These are phyloP conservation scores for Aporophyla nigra DNA, from an alignment of 2,888 invertebrate genomes.

Conservation along the genomic window DNA sequence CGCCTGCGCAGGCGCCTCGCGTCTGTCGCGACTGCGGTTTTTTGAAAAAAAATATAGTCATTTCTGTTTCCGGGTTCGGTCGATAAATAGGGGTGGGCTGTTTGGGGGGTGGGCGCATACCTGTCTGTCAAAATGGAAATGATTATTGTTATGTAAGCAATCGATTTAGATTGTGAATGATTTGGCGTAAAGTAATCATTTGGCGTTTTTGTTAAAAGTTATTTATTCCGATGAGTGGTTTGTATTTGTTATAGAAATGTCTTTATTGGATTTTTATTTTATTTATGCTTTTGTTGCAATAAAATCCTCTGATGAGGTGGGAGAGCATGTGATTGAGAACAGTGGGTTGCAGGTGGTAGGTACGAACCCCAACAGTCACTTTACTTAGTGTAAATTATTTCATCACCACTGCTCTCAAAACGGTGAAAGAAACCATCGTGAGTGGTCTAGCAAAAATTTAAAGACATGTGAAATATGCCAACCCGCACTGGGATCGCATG, in stretches of 20 bases:
- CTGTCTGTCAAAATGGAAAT: constrained; percentile 68
- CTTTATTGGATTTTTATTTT: constrained; percentile 9
- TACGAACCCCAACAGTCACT: too few species aligned
- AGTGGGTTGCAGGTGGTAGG: too few species aligned
- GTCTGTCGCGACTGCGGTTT: constrained; percentile 82
- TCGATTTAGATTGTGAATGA: constrained; percentile 67
- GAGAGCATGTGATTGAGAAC: too few species aligned
- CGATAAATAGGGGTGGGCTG: constrained; percentile 69
- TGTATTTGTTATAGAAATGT: constrained; percentile 20
- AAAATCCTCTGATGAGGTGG: too few species aligned
- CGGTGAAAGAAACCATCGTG: too few species aligned
- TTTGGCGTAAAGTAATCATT: constrained; percentile 55
- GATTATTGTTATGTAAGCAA: constrained; percentile 72
- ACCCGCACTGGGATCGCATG: too few species aligned
- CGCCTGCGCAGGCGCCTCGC: constrained; percentile 80
- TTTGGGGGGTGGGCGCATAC: constrained; percentile 65
- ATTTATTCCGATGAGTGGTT: constrained; percentile 22
- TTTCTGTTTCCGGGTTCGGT: constrained; percentile 73
- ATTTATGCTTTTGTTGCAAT: too few species aligned
- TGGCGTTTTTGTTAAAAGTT: constrained; percentile 14
- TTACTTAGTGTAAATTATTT: too few species aligned
- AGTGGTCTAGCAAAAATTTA: too few species aligned
- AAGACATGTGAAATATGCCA: too few species aligned
- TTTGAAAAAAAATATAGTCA: constrained; percentile 73
- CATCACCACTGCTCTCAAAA: too few species aligned